A percentile compares a stretch with the other conserved stretches of the same genome.
phyloP scores from a whole-genome alignment of 2,888 invertebrate species.

The Synanthedon formicaeformis region DNA sequence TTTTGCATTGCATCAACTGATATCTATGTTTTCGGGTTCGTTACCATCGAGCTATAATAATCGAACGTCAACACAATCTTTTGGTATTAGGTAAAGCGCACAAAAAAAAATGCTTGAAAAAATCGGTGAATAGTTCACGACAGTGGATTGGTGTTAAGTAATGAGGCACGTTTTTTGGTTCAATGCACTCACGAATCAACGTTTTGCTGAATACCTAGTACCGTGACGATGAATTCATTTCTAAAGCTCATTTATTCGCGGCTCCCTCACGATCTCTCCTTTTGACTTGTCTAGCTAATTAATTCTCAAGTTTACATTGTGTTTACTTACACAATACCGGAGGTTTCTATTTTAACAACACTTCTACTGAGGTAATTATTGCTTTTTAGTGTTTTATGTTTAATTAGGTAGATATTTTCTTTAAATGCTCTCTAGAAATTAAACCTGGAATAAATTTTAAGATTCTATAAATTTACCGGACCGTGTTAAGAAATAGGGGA shows the following conservation, averaged over 20 bases:
- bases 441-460: too few relatives aligned
- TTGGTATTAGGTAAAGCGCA: slow-evolving; percentile 37
- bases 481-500: too few relatives aligned
- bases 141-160: slow-evolving; percentile 50
- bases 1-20: not conserved
- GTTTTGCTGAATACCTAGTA: slow-evolving; percentile 50
- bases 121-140: slow-evolving; percentile 48
- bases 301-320: not conserved
- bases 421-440: too few relatives aligned
- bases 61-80: slow-evolving; percentile 43
- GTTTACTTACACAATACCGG: not conserved
- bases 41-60: slow-evolving; percentile 13
- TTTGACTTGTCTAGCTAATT: not conserved
- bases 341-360: too few relatives aligned
- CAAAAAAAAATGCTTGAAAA: slow-evolving; percentile 42
- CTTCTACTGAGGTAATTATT: too few relatives aligned
- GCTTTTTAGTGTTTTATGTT: too few relatives aligned
- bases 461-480: too few relatives aligned
- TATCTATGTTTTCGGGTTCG: not conserved
- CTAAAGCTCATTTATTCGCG: slow-evolving; percentile 36
- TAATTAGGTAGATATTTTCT: too few relatives aligned
- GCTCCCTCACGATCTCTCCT: slow-evolving; percentile 26
- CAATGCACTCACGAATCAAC: slow-evolving; percentile 62
- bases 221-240: slow-evolving; percentile 50
- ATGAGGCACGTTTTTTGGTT: slow-evolving; percentile 63